phyloP scores from a whole-genome alignment of 2,888 invertebrate species.

The Xiphydria camelus region DNA sequence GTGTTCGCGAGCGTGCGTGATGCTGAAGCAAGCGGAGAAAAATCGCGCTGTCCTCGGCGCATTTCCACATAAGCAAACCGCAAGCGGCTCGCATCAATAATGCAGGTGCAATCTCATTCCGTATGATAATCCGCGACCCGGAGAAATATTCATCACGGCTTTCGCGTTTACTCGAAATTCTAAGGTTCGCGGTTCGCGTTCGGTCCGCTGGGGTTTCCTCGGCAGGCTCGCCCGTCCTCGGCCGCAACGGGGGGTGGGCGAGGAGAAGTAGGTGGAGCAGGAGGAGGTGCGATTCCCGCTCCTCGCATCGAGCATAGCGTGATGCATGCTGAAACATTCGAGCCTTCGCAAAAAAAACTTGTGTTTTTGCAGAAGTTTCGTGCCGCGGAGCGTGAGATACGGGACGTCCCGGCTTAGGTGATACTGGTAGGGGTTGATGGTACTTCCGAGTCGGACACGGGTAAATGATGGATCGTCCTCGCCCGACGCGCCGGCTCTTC shows the following conservation, averaged over 20 bases:
- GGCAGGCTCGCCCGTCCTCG: conserved; percentile 13
- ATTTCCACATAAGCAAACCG: conserved; percentile 23
- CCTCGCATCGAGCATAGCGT: conserved; percentile 26
- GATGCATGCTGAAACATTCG: conserved; percentile 48
- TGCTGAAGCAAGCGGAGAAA: too few species aligned
- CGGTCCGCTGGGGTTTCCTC: conserved; percentile 7
- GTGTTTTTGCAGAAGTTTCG: conserved; percentile 37
- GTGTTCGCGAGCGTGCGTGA: too few species aligned
- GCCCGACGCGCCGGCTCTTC: conserved; percentile 20
- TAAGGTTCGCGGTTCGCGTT: conserved; percentile 5
- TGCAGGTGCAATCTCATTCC: conserved; percentile 52
- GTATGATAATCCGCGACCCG: conserved; percentile 49
- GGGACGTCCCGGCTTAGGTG: conserved; percentile 19
- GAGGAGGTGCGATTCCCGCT: too few species aligned
- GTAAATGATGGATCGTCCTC: conserved; percentile 55
- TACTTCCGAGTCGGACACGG: conserved; percentile 49
- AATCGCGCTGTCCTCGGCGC: conserved; percentile 34
- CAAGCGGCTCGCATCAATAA: conserved; percentile 41
- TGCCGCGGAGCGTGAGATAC: conserved; percentile 31
- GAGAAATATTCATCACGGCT: conserved; percentile 51
- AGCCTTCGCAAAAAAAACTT: conserved; percentile 25
- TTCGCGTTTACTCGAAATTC: conserved; percentile 27
- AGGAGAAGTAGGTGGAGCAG: conserved; percentile 8
- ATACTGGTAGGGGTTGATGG: conserved; percentile 38
- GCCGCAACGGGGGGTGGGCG: conserved; percentile 1